Base-by-base conservation (phyloP, 2,113 vertebrate genomes). In the Protomyctophum bolini region DNA sequence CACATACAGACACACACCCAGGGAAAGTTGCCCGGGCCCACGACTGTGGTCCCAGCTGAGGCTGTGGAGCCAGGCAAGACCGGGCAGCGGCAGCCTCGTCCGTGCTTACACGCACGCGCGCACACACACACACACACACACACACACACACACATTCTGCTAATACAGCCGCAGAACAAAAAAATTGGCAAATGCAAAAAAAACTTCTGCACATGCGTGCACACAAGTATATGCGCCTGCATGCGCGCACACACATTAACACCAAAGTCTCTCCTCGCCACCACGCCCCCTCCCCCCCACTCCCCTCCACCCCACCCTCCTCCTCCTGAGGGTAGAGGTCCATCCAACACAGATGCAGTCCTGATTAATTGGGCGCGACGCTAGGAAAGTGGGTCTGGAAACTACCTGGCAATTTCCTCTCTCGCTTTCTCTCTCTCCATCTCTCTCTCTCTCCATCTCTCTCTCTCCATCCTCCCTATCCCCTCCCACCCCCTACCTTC, bases 311-410 rank as follows among this genome's bases (percentile, higher is more conserved):
- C 63, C 85, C 55, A 52, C 61, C 81, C 77, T 7, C 73, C 76
- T 80, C 83, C 83, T 80, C 66, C 14, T 46, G 59, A 76, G 82
- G 83, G 75, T 83, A 77, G 87, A 82, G 90, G 90, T 90, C 84
- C 88, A 86, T 91, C 90, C 90, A 92, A 89, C 90, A 90, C 90
- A 92, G 91, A 92, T 92, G 92, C 87, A 87, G 90, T 80, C 87
- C 91, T 93, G 92, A 94, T 93, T 92, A 94, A 94, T 94, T 94
- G 93, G 90, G 84, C 83, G 84, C 89, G 92, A 91, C 90, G 81
- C 85, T 41, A 83, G 87, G 88, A 91, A 94, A 93, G 90, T 91
- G 92, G 92, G 90, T 92, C 92, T 94, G 87, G 90, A 93, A 91
- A 92, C 91, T 93, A 92, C 91, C 93, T 93, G 92, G 89, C 91